Base-by-base conservation (phyloP, 2,888 invertebrate genomes). In the Tyria jacobaeae region DNA sequence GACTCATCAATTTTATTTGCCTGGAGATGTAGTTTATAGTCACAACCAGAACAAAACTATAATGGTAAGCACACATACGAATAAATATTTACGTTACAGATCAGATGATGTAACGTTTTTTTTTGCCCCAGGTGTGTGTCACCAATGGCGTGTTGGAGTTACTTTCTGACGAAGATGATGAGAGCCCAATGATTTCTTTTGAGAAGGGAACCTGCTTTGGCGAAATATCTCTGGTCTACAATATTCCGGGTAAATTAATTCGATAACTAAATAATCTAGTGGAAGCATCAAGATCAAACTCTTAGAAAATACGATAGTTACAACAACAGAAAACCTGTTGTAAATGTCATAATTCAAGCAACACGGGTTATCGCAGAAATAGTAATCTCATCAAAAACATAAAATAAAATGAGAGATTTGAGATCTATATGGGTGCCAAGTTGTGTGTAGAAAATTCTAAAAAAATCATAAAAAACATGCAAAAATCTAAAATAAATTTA, bases 161-260 rank as follows among this genome's bases (percentile, higher is more conserved):
- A 49, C 79, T 94, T 47, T 94, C 94, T 0, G 94, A 94, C 68
- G 94, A 94, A 88, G 94, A 94, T 60, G 92, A 94, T 64, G 91
- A 92, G 79, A 94, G 93, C 65, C 94, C 94, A 10, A 94, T 94
- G 88, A 92, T 94, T 71, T 94, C 94, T 15, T 92, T 94, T 70
- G 85, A 87, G 25, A 90, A 92, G 66, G 94, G 94, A 4, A 93
- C 94, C 9, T 94, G 94, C 75, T 89, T 94, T 66, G 95, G 95
- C 4, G 95, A 95, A 89, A 90, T 91, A 68, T 85, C 94, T 24
- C 78, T 95, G 62, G 85, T 94, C 44, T 88, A 94, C 67, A 94
- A 92, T 60, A 83, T 94, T 70, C 94, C 94, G 67, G 91, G 93
- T 91, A 44, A 21, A 12, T 44, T 10, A 44, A 44, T 3, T 17